Base-by-base conservation (phyloP, 53 echinoderm and acorn worm species). In the Arbacia lixula region DNA sequence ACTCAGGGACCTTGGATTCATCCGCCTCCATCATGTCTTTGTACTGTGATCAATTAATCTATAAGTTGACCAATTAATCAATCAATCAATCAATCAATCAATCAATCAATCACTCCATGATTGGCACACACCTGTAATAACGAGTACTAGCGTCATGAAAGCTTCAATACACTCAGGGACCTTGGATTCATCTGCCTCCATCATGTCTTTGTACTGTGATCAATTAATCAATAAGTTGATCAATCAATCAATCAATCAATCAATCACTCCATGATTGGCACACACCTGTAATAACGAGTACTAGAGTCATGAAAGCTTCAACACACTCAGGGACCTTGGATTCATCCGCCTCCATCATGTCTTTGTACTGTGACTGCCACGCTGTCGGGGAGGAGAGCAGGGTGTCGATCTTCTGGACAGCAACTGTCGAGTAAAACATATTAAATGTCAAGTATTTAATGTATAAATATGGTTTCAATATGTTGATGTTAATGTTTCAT, bases 121-220 rank as follows among this genome's bases (percentile, higher is more conserved):
- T n/a, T n/a, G n/a, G n/a, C n/a, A 74, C 74, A 52, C 53, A 99
- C 99, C 99, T 91, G 99, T 99, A 26, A 99, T 99, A n/a, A 99
- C 99, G 29, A 92, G 72, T 52, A 99, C 65, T 11, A 99, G 73
- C 8, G 99, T 99, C 92, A 99, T 95, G 82, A 99, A 99, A 38
- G 85, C 91, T 64, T 99, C 99, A 29, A 92, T 94, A 68, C 99
- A 92, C 34, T 94, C 89, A 8, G 99, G 99, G 0, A 99, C 99
- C 77, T 99, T 99, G 11, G 89, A 80, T 27, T 95, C 99, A 85
- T 99, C 99, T 2, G 88, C 87, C 40, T 92, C 93, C 38, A 76
- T 67, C 17, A 99, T 86, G 41, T 91, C 94, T 87, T 87, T 90
- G 84, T 99, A 99, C 71, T 95, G 98, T 0, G 91, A 91, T n/a